A percentile compares a stretch with the other conserved stretches of the same genome.
Conservation (phyloP, 2,888 invertebrate species). For the Arrhopalites spinosus region DNA sequence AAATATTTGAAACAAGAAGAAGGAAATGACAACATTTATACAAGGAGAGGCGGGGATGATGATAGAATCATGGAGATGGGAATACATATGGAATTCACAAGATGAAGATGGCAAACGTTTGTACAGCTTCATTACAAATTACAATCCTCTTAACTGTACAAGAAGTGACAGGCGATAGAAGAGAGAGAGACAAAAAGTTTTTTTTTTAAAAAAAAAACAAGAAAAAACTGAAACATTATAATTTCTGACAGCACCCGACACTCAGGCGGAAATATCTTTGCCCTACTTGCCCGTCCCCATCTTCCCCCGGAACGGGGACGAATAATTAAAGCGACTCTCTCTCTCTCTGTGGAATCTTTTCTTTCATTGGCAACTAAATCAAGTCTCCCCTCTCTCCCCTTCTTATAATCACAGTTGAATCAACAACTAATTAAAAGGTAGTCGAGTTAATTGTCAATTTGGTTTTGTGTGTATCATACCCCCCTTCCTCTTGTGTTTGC, state of each 20-base stretch:
- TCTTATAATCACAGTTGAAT: too few species aligned
- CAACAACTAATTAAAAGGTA: too few species aligned
- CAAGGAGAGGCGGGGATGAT: background rate
- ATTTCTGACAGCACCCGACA: conserved; percentile 7
- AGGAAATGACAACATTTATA: background rate
- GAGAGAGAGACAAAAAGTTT: background rate
- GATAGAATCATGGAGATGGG: background rate
- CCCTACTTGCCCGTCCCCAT: background rate
- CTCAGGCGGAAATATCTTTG: conserved; percentile 23
- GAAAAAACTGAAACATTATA: conserved; percentile 3
- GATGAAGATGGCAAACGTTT: conserved; percentile 15
- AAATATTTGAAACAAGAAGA: background rate
- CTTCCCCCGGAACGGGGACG: too few species aligned
- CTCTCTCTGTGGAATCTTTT: too few species aligned
- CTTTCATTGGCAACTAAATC: too few species aligned
- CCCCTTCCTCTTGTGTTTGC: too few species aligned
- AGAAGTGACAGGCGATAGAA: conserved; percentile 6
- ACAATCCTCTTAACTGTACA: conserved; percentile 17
- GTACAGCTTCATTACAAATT: conserved; percentile 24
- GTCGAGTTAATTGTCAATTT: too few species aligned
- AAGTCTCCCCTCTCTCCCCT: too few species aligned
- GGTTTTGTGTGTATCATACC: too few species aligned
- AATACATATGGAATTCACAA: background rate
- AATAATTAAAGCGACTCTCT: too few species aligned
- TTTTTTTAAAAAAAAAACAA: background rate